A percentile compares a stretch with the other conserved stretches of the same genome.
Conservation (phyloP, 2,113 vertebrate species). For the Tyrannus savana region DNA sequence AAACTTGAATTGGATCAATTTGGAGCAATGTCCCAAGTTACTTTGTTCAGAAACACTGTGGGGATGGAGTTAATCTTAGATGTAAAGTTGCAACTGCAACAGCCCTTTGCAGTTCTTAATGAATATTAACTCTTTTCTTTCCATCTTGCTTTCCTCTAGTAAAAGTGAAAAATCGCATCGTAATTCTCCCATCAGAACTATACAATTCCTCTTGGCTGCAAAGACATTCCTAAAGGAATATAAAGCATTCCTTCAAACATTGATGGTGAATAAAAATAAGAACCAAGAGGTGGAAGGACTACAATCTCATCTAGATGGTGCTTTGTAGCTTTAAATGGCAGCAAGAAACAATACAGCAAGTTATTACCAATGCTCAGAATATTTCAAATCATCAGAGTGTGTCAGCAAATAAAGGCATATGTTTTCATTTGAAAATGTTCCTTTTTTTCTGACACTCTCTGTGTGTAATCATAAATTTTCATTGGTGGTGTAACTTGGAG, state of each 20-base stretch:
- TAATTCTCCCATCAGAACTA: neutral
- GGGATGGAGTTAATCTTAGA: neutral
- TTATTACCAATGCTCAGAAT: neutral
- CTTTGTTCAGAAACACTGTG: neutral
- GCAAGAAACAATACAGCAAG: neutral
- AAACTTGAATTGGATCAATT: neutral
- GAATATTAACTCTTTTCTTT: neutral
- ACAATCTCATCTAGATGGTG: neutral
- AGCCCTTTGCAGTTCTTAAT: neutral
- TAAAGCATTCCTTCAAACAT: neutral
- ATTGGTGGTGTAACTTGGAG: neutral
- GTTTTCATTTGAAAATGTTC: slow-evolving; percentile 3
- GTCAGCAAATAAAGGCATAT: neutral
- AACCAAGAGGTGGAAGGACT: neutral
- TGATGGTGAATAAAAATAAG: neutral
- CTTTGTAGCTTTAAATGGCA: neutral
- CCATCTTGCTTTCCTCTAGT: neutral
- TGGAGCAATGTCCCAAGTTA: neutral
- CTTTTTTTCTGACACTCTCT: neutral
- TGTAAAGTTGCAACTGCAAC: neutral
- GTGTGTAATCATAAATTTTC: neutral
- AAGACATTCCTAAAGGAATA: neutral
- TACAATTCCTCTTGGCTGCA: neutral
- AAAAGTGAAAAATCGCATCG: neutral
- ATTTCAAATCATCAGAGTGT: neutral